Evolutionary conservation across 1,140 invertebrate species (phyloP).

Genomic region (Caenorhabditis inopinata): DNA sequence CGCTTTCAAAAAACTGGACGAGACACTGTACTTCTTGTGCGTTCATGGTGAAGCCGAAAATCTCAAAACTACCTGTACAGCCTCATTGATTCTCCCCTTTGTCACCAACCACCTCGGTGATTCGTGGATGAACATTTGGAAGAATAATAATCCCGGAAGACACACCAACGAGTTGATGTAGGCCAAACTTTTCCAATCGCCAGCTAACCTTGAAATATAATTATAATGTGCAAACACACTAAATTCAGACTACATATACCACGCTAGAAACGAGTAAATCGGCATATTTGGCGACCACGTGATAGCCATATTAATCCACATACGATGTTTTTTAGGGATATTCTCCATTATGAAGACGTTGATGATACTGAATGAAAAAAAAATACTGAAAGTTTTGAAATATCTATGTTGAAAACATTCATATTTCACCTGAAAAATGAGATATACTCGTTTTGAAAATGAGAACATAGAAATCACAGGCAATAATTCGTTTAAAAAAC

Average conservation of each 20-base stretch:
- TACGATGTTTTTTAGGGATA: slow-evolving; percentile 49
- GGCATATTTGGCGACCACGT: slow-evolving; percentile 47
- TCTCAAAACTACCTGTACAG: neutral
- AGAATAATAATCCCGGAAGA: slow-evolving; percentile 43
- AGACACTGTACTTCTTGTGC: neutral
- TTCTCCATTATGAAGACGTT: slow-evolving; percentile 50
- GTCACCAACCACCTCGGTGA: slow-evolving; percentile 44
- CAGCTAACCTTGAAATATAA: neutral
- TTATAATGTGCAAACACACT: neutral
- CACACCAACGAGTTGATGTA: slow-evolving; percentile 22
- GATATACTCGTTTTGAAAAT: too few species aligned
- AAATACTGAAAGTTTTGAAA: neutral
- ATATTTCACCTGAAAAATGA: too few species aligned
- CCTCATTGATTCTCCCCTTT: slow-evolving; percentile 31
- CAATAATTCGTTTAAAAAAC: too few species aligned
- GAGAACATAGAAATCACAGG: too few species aligned
- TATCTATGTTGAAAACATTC: neutral
- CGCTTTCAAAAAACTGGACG: too few species aligned
- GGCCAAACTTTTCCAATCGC: slow-evolving; percentile 24
- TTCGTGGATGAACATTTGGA: slow-evolving; percentile 42
- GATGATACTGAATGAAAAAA: slow-evolving; percentile 45
- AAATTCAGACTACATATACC: neutral
- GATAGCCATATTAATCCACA: slow-evolving; percentile 51
- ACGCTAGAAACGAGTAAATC: slow-evolving; percentile 15
- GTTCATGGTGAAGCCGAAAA: neutral